Percentiles rank a stretch among this genome's conserved stretches.
Evolutionary conservation across 2,797 vertebrate species (phyloP).

Genomic region (Fistularia commersonii): DNA sequence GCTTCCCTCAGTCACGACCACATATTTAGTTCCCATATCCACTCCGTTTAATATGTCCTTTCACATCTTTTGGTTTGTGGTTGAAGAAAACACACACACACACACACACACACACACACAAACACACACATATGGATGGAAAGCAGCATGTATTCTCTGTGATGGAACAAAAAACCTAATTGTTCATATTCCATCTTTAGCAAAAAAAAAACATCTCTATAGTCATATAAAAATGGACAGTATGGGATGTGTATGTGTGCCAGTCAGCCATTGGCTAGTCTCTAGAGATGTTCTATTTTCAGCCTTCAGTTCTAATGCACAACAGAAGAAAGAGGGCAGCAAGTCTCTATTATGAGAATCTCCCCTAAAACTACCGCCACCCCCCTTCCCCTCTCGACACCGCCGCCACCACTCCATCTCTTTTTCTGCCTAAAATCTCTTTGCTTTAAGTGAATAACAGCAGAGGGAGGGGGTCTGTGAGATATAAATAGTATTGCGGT

Average conservation of each 20-base stretch:
- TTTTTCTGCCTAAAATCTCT: not conserved
- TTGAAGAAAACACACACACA: too few relatives aligned
- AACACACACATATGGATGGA: not conserved
- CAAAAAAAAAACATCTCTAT: not conserved
- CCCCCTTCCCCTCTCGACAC: not conserved
- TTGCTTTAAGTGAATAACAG: not conserved
- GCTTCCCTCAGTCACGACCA: not conserved
- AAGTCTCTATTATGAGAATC: not conserved
- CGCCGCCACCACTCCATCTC: not conserved
- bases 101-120: too few relatives aligned
- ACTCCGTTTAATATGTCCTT: not conserved
- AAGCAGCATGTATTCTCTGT: not conserved
- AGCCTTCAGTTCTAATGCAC: not conserved
- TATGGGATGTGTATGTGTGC: not conserved
- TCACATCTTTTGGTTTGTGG: too few relatives aligned
- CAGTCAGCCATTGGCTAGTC: not conserved
- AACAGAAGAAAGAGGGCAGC: not conserved
- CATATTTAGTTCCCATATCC: not conserved
- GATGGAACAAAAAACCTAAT: too few relatives aligned
- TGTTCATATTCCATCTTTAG: not conserved
- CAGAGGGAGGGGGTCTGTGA: not conserved
- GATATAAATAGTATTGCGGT: conserved; percentile 2
- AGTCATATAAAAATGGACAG: not conserved
- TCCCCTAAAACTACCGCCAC: not conserved
- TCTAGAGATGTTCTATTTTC: conserved; percentile 6